phyloP scores from a whole-genome alignment of 2,113 vertebrate genomes.

The Platysternon megacephalum region DNA sequence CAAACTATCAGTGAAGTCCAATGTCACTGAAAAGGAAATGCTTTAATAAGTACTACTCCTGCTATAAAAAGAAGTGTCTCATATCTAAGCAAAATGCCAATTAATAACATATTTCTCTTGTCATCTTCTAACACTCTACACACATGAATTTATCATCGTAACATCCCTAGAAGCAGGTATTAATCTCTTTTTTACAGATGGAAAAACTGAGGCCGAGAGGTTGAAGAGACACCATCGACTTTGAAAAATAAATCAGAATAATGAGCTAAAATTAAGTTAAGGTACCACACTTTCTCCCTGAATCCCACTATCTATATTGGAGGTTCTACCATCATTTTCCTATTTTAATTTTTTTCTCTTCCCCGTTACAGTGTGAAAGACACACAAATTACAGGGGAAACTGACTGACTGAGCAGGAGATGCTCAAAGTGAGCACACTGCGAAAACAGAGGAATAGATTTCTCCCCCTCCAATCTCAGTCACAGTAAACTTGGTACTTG shows the following conservation, averaged over 20 bases:
- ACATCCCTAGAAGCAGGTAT: conserved; percentile 17
- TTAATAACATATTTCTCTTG: background rate
- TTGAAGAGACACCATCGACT: background rate
- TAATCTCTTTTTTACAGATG: conserved; percentile 45
- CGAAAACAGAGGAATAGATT: conserved; percentile 40
- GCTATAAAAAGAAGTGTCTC: conserved; percentile 22
- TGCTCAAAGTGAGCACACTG: conserved; percentile 6
- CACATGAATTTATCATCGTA: conserved; percentile 25
- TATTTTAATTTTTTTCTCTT: conserved; percentile 29
- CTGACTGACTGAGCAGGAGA: conserved; percentile 2
- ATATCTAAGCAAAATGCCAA: conserved; percentile 44
- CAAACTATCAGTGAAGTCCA: background rate
- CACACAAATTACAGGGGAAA: conserved; percentile 25
- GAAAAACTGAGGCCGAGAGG: background rate
- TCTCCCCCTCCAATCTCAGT: background rate
- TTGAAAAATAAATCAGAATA: background rate
- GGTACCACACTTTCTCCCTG: background rate
- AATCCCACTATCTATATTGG: conserved; percentile 1
- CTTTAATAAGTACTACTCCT: background rate
- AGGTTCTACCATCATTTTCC: background rate
- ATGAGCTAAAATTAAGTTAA: fast-evolving
- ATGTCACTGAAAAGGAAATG: background rate
- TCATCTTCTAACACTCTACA: conserved; percentile 29
- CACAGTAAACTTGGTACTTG: no score
- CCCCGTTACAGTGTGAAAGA: conserved; percentile 26